Conservation (phyloP, 2,888 invertebrate genomes). For the Alitta virens region DNA sequence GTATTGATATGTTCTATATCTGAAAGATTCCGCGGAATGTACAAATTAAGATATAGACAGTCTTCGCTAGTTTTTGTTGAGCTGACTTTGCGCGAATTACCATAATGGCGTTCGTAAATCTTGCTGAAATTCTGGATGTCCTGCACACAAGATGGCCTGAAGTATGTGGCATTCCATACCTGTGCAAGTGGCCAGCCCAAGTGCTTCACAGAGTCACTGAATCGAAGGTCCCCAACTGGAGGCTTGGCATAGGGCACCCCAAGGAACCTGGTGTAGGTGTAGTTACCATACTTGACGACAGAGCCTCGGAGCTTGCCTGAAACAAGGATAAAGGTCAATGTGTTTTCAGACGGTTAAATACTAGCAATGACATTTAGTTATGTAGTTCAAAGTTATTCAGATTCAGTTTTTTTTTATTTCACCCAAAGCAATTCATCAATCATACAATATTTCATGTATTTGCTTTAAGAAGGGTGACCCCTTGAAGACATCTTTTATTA, state of each 20-base stretch:
- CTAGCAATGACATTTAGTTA: too few relatives aligned
- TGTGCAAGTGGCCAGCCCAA: constrained; percentile 16
- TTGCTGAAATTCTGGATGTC: background rate
- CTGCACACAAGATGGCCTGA: constrained; percentile 10
- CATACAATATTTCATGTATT: too few relatives aligned
- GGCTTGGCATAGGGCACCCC: constrained; percentile 21
- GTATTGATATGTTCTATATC: constrained; percentile 11
- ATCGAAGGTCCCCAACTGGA: constrained; percentile 16
- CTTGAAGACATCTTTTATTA: too few relatives aligned
- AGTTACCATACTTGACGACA: background rate
- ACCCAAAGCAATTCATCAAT: too few relatives aligned
- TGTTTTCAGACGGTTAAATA: too few relatives aligned
- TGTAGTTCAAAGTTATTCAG: too few relatives aligned
- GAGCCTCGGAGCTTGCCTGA: constrained; percentile 7
- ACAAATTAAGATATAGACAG: constrained; percentile 51
- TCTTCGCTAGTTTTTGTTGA: constrained; percentile 37
- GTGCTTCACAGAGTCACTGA: constrained; percentile 15
- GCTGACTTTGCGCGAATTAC: background rate
- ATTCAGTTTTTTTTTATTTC: too few relatives aligned
- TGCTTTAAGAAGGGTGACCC: too few relatives aligned
- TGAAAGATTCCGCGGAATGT: constrained; percentile 33
- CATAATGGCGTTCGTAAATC: constrained; percentile 4
- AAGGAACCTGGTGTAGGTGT: constrained; percentile 15
- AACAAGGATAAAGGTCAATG: too few relatives aligned
- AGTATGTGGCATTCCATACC: constrained; percentile 16